Evolutionary conservation across 2,888 invertebrate genomes (phyloP).

Genomic region (Hydrotaea cyrtoneurina): DNA sequence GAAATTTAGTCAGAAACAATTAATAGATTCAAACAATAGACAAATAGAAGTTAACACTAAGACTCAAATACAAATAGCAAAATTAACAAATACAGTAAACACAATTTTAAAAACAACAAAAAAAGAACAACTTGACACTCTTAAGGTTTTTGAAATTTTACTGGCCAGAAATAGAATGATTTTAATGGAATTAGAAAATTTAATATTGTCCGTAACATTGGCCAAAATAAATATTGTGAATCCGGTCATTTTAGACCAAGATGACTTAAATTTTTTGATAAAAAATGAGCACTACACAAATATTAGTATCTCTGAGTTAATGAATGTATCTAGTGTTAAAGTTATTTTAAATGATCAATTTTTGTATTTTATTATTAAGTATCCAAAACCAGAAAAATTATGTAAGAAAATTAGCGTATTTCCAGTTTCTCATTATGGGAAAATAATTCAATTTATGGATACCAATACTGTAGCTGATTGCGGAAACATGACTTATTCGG

Average conservation of each 20-base stretch:
- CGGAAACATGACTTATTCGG: not conserved
- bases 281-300: slow-evolving; percentile 8
- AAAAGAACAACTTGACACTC: slow-evolving; percentile 3
- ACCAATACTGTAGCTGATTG: slow-evolving; percentile 1
- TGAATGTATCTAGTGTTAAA: slow-evolving; percentile 20
- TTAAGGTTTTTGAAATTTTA: not conserved
- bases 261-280: slow-evolving; percentile 12
- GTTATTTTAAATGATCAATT: slow-evolving; percentile 23
- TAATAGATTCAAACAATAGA: slow-evolving; percentile 38
- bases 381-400: slow-evolving; percentile 13
- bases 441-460: not conserved
- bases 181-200: too few relatives aligned
- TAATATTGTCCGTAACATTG: not conserved
- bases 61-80: too few relatives aligned
- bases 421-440: not conserved
- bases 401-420: not conserved
- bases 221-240: not conserved
- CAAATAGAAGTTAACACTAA: slow-evolving; percentile 15
- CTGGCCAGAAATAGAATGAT: slow-evolving; percentile 27
- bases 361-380: slow-evolving; percentile 16
- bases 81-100: slow-evolving; percentile 33
- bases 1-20: slow-evolving; percentile 14
- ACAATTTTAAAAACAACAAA: not conserved
- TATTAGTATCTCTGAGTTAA: slow-evolving; percentile 8
- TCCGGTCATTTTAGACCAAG: not conserved